Percentiles rank a stretch among this genome's conserved stretches.
phyloP scores from a whole-genome alignment of 1,140 invertebrate species.

The Proctacanthus coquilletti region DNA sequence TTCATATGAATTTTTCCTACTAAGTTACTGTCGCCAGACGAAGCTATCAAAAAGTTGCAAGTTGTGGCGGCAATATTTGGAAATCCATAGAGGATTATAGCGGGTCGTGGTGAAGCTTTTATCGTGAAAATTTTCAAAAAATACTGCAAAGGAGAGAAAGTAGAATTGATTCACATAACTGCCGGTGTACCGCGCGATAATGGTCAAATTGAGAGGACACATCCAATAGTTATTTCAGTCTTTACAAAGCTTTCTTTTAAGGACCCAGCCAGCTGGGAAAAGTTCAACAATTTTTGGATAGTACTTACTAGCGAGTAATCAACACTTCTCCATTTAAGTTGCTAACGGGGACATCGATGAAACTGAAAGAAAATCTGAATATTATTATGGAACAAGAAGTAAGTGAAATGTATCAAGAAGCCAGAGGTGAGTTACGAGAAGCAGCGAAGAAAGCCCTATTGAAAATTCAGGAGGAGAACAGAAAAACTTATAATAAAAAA shows the following conservation, averaged over 20 bases:
- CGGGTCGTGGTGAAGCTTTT: constrained; percentile 16
- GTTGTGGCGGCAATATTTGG: constrained; percentile 16
- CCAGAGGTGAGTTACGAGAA: constrained; percentile 4
- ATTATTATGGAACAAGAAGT: neutral
- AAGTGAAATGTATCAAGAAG: constrained; percentile 8
- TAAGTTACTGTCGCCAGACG: constrained; percentile 14
- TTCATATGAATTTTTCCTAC: constrained; percentile 25
- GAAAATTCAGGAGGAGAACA: constrained; percentile 25
- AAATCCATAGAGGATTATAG: constrained; percentile 16
- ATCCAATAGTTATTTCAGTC: constrained; percentile 15
- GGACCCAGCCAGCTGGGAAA: constrained; percentile 17
- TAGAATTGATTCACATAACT: constrained; percentile 13
- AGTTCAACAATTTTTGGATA: constrained; percentile 19
- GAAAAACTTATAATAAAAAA: constrained; percentile 14
- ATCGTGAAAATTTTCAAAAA: constrained; percentile 12
- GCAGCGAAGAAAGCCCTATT: constrained; percentile 15
- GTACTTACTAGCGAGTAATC: constrained; percentile 19
- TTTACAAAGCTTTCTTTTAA: constrained; percentile 16
- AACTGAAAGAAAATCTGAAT: constrained; percentile 8
- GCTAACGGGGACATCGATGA: constrained; percentile 17
- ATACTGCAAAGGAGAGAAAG: constrained; percentile 14
- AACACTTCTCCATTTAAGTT: constrained; percentile 20
- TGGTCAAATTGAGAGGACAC: constrained; percentile 19
- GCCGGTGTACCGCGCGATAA: constrained; percentile 19
- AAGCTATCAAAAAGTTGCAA: constrained; percentile 17